Conservation (phyloP, 1,140 invertebrate species). For the Lasioglossum albipes region DNA sequence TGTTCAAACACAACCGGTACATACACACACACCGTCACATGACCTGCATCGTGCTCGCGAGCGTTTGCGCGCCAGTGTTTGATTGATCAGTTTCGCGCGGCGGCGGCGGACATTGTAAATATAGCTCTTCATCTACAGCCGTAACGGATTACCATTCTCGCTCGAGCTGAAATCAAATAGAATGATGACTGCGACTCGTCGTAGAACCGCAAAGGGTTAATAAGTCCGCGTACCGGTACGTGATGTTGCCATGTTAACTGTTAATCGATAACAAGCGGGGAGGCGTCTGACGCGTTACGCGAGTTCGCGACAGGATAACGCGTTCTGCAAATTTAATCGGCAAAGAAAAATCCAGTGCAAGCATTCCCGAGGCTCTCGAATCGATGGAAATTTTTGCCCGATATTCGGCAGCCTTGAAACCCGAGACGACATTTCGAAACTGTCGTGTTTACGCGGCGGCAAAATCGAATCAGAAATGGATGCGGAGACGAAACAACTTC, state of each 20-base stretch:
- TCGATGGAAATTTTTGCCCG: neutral
- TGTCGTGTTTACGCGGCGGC: neutral
- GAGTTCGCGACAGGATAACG: neutral
- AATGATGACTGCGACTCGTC: neutral
- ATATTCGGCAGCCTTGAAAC: neutral
- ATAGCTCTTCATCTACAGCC: too few relatives aligned
- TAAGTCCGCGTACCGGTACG: neutral
- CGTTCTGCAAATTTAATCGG: neutral
- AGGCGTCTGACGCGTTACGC: neutral
- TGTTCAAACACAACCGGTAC: neutral
- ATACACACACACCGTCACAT: neutral
- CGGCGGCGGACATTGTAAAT: too few relatives aligned
- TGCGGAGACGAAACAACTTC: slow-evolving; percentile 52
- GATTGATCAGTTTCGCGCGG: neutral
- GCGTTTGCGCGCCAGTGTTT: too few relatives aligned
- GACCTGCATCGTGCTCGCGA: too few relatives aligned
- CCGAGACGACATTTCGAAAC: neutral
- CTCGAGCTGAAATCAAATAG: neutral
- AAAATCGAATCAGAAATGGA: slow-evolving; percentile 1
- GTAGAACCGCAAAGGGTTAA: slow-evolving; percentile 7
- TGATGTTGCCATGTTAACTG: slow-evolving; percentile 4
- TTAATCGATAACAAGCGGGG: neutral
- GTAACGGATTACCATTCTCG: neutral
- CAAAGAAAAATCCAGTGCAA: too few relatives aligned
- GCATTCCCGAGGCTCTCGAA: neutral